Evolutionary conservation across 2,113 vertebrate species (phyloP).

Genomic region (Caranx ignobilis): DNA sequence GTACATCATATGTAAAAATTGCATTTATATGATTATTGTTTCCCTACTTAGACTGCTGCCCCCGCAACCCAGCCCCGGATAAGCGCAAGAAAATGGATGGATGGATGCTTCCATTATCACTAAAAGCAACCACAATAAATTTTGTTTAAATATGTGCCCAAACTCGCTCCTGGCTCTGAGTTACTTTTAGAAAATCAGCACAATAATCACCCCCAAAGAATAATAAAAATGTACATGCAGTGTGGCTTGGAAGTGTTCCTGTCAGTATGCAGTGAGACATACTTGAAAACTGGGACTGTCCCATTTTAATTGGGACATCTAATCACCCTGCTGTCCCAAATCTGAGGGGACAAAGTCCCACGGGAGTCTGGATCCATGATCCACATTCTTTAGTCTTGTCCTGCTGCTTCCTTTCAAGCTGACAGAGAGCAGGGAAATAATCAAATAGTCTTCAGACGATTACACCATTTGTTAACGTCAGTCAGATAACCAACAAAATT

Average conservation of each 20-base stretch:
- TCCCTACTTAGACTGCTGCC: no score
- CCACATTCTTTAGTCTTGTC: slow-evolving; percentile 2
- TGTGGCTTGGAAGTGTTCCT: no score
- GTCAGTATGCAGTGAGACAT: background rate
- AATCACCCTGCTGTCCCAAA: slow-evolving; percentile 9
- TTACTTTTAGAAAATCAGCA: background rate
- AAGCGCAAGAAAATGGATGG: no score
- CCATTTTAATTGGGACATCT: slow-evolving; percentile 16
- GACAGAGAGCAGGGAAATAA: background rate
- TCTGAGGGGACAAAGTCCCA: background rate
- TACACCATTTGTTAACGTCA: background rate
- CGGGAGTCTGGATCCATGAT: slow-evolving; percentile 19
- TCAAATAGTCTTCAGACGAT: background rate
- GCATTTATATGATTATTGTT: no score
- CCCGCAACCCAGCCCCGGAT: no score
- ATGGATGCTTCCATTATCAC: background rate
- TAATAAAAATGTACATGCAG: background rate
- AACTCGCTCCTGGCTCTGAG: background rate
- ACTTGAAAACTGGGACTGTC: background rate
- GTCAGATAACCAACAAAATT: background rate
- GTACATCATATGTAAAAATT: no score
- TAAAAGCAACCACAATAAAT: background rate
- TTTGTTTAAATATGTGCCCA: background rate
- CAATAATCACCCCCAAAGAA: background rate
- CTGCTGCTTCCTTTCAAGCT: background rate